Conservation (phyloP, 1,140 invertebrate species). For the Cepaea nemoralis region DNA sequence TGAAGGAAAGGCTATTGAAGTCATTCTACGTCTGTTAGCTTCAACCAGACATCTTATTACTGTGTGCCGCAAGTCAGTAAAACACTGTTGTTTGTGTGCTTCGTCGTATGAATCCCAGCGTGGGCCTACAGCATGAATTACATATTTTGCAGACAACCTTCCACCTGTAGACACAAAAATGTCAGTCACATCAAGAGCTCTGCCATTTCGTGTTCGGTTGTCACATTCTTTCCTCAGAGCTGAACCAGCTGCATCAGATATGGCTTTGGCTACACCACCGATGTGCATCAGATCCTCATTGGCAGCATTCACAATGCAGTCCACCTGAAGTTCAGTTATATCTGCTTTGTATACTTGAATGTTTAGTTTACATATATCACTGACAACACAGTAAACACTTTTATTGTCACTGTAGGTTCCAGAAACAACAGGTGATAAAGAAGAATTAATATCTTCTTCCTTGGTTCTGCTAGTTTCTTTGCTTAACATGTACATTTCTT, state of each 20-base stretch:
- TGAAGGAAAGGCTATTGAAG: conserved; percentile 52
- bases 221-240: conserved; percentile 47
- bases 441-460: neutral
- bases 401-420: neutral
- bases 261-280: conserved; percentile 88
- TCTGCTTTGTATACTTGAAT: conserved; percentile 76
- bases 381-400: neutral
- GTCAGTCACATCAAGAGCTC: conserved; percentile 42
- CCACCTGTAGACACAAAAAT: conserved; percentile 51
- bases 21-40: conserved; percentile 36
- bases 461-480: neutral
- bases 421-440: neutral
- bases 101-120: conserved; percentile 36
- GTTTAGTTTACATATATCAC: conserved; percentile 19
- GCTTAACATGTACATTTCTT: neutral
- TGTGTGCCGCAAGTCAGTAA: conserved; percentile 43
- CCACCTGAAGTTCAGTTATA: conserved; percentile 86
- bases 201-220: conserved; percentile 43
- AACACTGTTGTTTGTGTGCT: conserved; percentile 41
- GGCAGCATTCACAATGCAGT: conserved; percentile 92
- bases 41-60: conserved; percentile 46
- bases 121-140: conserved; percentile 59
- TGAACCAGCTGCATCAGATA: conserved; percentile 69
- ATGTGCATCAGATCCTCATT: conserved; percentile 83
- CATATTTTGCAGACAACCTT: conserved; percentile 47